Evolutionary conservation across 1,140 invertebrate genomes (phyloP).

Genomic region (Trichogramma pretiosum): DNA sequence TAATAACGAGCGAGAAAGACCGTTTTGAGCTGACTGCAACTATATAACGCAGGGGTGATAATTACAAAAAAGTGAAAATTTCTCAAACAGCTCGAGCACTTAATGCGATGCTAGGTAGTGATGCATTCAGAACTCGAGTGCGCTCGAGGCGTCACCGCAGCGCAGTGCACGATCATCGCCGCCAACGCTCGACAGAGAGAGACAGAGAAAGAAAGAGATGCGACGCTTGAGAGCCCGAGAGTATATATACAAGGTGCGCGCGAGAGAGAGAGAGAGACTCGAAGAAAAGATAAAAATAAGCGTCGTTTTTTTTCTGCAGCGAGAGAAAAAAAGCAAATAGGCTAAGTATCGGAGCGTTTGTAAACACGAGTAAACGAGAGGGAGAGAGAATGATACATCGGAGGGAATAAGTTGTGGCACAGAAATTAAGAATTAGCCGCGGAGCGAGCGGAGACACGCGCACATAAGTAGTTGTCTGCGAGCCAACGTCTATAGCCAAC

Average conservation of each 20-base stretch:
- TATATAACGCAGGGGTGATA: background rate
- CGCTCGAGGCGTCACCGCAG: slow-evolving; percentile 1
- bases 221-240: background rate
- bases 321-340: background rate
- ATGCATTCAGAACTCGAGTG: too few species aligned
- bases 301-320: too few species aligned
- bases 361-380: too few species aligned
- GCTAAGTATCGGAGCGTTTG: too few species aligned
- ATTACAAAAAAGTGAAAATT: slow-evolving; percentile 7
- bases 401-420: background rate
- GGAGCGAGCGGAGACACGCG: background rate
- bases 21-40: too few species aligned
- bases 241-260: slow-evolving; percentile 1
- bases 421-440: background rate
- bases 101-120: too few species aligned
- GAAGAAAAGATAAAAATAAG: too few species aligned
- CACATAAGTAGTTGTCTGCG: too few species aligned
- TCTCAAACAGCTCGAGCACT: slow-evolving; percentile 5
- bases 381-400: background rate
- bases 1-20: too few species aligned
- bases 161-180: background rate
- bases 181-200: too few species aligned
- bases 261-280: background rate
- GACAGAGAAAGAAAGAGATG: too few species aligned
- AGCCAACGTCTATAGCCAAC: too few species aligned